Conservation (phyloP, 92 coral and sea anemone species). For the Paragorgia papillata region DNA sequence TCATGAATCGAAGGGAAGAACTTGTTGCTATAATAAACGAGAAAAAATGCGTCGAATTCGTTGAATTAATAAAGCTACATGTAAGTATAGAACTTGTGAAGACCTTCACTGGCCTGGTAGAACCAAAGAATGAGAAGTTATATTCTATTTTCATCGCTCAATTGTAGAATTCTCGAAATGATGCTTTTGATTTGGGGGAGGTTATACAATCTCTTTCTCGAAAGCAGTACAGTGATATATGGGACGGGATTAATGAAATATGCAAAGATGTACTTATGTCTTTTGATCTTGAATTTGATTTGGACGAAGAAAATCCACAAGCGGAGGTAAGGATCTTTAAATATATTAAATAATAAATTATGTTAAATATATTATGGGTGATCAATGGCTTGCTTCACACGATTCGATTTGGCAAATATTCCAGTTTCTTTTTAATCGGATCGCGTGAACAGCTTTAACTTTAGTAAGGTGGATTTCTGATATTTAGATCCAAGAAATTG, state of each 20-base stretch:
- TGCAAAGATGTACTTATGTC: slow-evolving; percentile 54
- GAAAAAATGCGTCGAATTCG: slow-evolving; percentile 41
- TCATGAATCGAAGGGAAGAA: slow-evolving; percentile 35
- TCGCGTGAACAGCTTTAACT: too few relatives aligned
- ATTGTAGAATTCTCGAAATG: slow-evolving; percentile 83
- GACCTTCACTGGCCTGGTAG: neutral
- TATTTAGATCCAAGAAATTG: too few relatives aligned
- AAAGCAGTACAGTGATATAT: slow-evolving; percentile 77
- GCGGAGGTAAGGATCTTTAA: slow-evolving; percentile 40
- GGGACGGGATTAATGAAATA: slow-evolving; percentile 72
- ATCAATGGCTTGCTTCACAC: too few relatives aligned
- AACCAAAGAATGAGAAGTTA: neutral
- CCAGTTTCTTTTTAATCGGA: too few relatives aligned
- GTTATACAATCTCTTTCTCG: slow-evolving; percentile 79
- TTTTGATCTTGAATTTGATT: slow-evolving; percentile 49
- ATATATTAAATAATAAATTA: neutral
- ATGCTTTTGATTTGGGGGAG: slow-evolving; percentile 81
- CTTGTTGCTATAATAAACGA: slow-evolving; percentile 29
- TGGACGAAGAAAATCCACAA: slow-evolving; percentile 29
- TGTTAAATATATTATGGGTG: too few relatives aligned
- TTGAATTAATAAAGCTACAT: slow-evolving; percentile 77
- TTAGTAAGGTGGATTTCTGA: too few relatives aligned
- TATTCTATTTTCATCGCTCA: neutral
- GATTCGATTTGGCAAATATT: too few relatives aligned
- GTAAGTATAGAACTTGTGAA: slow-evolving; percentile 54